Conservation (phyloP, 1,140 invertebrate genomes). For the Leptopilina clavipes region DNA sequence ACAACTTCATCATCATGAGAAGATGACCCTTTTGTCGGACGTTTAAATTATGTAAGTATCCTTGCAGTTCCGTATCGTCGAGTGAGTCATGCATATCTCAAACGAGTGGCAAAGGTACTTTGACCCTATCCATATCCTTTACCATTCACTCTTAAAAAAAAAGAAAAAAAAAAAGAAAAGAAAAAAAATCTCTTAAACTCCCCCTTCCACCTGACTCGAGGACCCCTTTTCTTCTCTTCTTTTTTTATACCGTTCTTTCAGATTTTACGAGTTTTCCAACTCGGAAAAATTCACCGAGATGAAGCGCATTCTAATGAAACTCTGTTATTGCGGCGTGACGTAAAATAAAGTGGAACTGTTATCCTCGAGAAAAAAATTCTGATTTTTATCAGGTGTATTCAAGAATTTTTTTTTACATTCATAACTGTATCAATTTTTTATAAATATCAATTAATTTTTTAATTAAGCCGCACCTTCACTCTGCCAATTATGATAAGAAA, state of each 20-base stretch:
- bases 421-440: neutral
- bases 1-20: conserved; percentile 54
- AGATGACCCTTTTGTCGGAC: conserved; percentile 56
- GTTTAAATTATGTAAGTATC: conserved; percentile 68
- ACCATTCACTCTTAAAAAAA: conserved; percentile 8
- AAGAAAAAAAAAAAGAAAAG: too few relatives aligned
- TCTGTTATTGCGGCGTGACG: conserved; percentile 32
- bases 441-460: too few relatives aligned
- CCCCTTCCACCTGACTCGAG: conserved; percentile 46
- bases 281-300: conserved; percentile 38
- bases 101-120: conserved; percentile 51
- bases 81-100: conserved; percentile 59
- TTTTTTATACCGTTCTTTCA: conserved; percentile 19
- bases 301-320: conserved; percentile 44
- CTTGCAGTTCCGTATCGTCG: conserved; percentile 57
- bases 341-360: conserved; percentile 24
- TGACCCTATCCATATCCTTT: conserved; percentile 49
- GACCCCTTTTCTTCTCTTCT: conserved; percentile 31
- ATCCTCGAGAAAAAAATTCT: neutral
- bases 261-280: conserved; percentile 15
- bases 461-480: too few relatives aligned
- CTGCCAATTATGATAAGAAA: too few relatives aligned
- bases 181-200: conserved; percentile 50
- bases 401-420: conserved; percentile 20
- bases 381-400: neutral